Base-by-base conservation (phyloP, 2,888 invertebrate species). In the Drosophila monieri region DNA sequence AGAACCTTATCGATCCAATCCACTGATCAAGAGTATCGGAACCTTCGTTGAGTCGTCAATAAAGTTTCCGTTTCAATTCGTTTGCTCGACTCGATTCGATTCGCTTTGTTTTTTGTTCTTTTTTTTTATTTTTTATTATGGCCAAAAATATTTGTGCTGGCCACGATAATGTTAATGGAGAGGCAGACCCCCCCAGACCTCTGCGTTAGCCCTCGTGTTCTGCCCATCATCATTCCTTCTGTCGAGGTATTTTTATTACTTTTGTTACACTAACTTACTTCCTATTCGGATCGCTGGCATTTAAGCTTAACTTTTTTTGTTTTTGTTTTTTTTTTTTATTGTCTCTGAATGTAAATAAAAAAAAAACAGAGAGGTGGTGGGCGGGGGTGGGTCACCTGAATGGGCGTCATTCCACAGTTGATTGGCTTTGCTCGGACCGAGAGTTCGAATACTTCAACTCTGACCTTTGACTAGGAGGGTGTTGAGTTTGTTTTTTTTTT, bases 251-350 rank as follows among this genome's bases (percentile, higher is more conserved):
- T 81, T 81, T 78, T 87, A 85, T 85, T 64, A 69, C 76, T 69
- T 81, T 73, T 84, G 84, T 88, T 88, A 88, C 88, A 84, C 84
- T 84, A 88, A 88, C 84, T 88, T 73, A 84, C 85, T 88, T 84
- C 88, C 83, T 77, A 78, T 78, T 78, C 39, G 62, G 39, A 61
- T 51, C 39, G 72, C 8, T 53, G 52, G 67, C 12, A 46, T 30
- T 53, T 41, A 6, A 15, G 52, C 30, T 30, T 48, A 9, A 41
- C 39, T 15, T 48, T 71, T 39, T 21, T 44, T 25, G 39, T 54
- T 44, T 43, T 62, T 49, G 32, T 46, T 71, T 27, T 43, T 48
- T 54, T 44, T 51, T 62, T 51, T 43, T 49, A 27, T 48, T 55
- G 46, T 37, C 44, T 53, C 57, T 15, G 21, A 46, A 47, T 44